Evolutionary conservation across 2,888 invertebrate species (phyloP), one percentile per base, ranked within the genome.

Genomic region (Hofmannophila pseudospretella): DNA sequence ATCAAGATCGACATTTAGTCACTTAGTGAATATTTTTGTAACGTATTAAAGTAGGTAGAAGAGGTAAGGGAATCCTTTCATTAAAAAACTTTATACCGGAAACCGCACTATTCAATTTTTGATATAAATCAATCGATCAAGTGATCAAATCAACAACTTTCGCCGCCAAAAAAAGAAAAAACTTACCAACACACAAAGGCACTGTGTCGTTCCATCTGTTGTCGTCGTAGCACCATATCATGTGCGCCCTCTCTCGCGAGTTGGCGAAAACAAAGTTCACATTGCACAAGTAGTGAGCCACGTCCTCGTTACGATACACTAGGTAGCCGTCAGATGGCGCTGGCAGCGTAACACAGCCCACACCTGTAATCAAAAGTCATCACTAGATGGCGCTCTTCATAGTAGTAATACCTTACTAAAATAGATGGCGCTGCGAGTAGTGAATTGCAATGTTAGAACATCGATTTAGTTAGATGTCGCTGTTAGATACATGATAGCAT

Each of bases 231-330:
- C 94, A 94, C 65, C 86, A 88, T 47, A 94, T 63, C 32, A 89
- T 79, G 38, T 90, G 89, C 58, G 86, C 87, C 67, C 89, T 88
- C 67, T 88, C 76, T 45, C 82, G 81, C n/a, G 90, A 90, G 62
- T 93, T 93, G 9, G 90, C 88, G 70, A 94, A 94, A 63, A 90
- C 87, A 57, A 78, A 89, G 38, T 91, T 91, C 33, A 89, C 87
- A 53, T 91, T 89, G 73, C 94, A 94, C 73, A 90, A 89, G 75
- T 90, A 93, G 55, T 90, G 90, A 20, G 91, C 92, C 31, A 89
- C 82, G 27, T 90, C 89, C 39, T 88, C 86, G 53, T 90, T 92
- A 54, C 90, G 89, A 68, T 90, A 90, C 57, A 91, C 90, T 8
- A 93, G 66, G 65, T 91, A 91, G 31, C 92, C 93, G 71, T 91